phyloP scores from a whole-genome alignment of 2,888 invertebrate species.

The Dastarcus helophoroides region DNA sequence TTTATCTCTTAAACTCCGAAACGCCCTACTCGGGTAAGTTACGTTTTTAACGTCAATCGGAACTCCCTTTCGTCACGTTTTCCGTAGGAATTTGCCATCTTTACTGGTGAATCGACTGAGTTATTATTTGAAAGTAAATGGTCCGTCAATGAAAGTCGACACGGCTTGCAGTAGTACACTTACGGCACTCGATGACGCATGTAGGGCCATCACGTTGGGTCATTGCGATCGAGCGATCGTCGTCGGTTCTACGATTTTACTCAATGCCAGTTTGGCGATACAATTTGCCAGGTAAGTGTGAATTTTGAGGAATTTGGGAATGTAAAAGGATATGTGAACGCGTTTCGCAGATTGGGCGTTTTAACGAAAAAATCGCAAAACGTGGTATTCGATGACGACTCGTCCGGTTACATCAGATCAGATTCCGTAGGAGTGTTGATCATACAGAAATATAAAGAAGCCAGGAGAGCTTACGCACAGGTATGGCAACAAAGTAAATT shows the following conservation, averaged over 20 bases:
- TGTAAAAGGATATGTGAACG: background rate
- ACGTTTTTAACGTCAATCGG: too few species aligned
- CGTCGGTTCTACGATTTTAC: slow-evolving; percentile 70
- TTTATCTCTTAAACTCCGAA: too few species aligned
- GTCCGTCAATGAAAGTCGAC: slow-evolving; percentile 78
- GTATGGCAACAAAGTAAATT: too few species aligned
- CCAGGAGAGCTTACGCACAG: background rate
- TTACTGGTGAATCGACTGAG: slow-evolving; percentile 86
- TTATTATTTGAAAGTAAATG: slow-evolving; percentile 74
- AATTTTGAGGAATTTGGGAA: background rate
- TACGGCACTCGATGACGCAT: slow-evolving; percentile 70
- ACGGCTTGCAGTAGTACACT: slow-evolving; percentile 88
- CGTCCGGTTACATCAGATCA: background rate
- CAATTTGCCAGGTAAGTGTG: slow-evolving; percentile 63
- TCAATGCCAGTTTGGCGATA: slow-evolving; percentile 74
- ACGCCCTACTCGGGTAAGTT: too few species aligned
- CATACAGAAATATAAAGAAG: background rate
- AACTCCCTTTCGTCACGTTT: too few species aligned
- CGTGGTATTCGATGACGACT: background rate
- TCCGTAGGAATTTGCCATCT: too few species aligned
- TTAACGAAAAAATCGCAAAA: too few species aligned
- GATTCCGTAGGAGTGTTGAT: background rate
- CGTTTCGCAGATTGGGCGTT: background rate
- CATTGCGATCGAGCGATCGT: slow-evolving; percentile 80
- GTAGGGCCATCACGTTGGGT: slow-evolving; percentile 59